Evolutionary conservation across 1,140 invertebrate genomes (phyloP), one percentile per base, ranked within the genome.

Genomic region (Anagrus nilaparvatae): DNA sequence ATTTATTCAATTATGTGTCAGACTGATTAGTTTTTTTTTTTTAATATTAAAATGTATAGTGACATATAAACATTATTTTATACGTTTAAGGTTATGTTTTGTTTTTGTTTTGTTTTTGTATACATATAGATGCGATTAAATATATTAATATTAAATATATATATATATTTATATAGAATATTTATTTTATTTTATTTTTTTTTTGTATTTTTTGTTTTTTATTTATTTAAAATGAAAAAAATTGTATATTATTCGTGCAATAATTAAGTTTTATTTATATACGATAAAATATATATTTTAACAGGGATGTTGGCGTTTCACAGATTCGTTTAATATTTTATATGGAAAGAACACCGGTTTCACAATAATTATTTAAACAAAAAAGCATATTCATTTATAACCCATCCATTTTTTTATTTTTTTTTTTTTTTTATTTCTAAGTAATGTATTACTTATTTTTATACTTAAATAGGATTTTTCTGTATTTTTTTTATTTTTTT

Each of bases 61-160:
- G n/a, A n/a, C n/a, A n/a, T n/a, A n/a, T n/a, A n/a, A n/a, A n/a
- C n/a, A 56, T 51, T 43, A 43, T 51, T 52, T 56, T 40, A 52
- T 50, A 35, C 52, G 45, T 60, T 60, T 56, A 55, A 60, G 60
- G 59, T 59, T 57, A 37, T 18, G 46, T 54, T 55, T 59, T 56
- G 54, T 58, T 58, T 59, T 59, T 60, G 54, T 45, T 36, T 57
- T 59, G 53, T 50, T 53, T 56, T 45, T 59, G 52, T 53, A 48
- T 56, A 44, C 49, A 43, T 52, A 50, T 52, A 54, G n/a, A n/a
- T n/a, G n/a, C n/a, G n/a, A n/a, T n/a, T n/a, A n/a, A n/a, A n/a
- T n/a, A n/a, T 55, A 54, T 46, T 52, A 51, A 48, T 56, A 44
- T 39, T 51, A 47, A 53, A 53, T 49, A 48, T 50, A 40, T n/a